Evolutionary conservation across 1,140 invertebrate species (phyloP).

Genomic region (Drosophila athabasca): DNA sequence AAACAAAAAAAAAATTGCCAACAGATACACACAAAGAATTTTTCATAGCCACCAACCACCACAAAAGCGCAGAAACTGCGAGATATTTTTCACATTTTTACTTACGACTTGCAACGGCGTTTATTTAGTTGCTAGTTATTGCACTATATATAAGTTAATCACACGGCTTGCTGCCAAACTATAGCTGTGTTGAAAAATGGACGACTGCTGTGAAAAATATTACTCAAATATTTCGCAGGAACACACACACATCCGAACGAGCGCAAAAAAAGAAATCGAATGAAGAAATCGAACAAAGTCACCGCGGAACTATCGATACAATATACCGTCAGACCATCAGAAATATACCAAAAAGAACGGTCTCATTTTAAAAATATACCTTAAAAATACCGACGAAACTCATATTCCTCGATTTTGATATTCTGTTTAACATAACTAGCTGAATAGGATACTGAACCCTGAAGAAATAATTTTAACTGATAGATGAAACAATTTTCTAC

Average conservation of each 20-base stretch:
- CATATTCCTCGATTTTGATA: too few relatives aligned
- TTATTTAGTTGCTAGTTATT: constrained; percentile 22
- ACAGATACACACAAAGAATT: constrained; percentile 58
- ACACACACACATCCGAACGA: constrained; percentile 37
- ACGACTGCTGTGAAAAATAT: constrained; percentile 41
- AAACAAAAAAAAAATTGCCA: constrained; percentile 16
- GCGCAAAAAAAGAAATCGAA: constrained; percentile 21
- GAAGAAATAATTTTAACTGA: too few relatives aligned
- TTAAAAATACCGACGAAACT: too few relatives aligned
- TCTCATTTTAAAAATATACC: background rate
- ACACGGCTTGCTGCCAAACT: background rate
- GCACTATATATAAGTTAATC: background rate
- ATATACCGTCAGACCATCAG: too few relatives aligned
- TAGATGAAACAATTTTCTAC: too few relatives aligned
- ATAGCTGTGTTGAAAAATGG: constrained; percentile 26
- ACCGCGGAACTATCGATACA: too few relatives aligned
- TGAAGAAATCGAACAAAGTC: too few relatives aligned
- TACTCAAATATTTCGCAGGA: background rate
- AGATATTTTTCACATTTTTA: background rate
- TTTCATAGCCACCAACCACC: constrained; percentile 8
- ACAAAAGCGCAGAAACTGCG: background rate
- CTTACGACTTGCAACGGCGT: constrained; percentile 45
- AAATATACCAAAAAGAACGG: background rate
- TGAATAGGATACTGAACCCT: too few relatives aligned
- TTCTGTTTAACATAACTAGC: too few relatives aligned